These are phyloP conservation scores for Sarcophaga carnaria DNA, from an alignment of 2,888 invertebrate species.

Conservation along the genomic window DNA sequence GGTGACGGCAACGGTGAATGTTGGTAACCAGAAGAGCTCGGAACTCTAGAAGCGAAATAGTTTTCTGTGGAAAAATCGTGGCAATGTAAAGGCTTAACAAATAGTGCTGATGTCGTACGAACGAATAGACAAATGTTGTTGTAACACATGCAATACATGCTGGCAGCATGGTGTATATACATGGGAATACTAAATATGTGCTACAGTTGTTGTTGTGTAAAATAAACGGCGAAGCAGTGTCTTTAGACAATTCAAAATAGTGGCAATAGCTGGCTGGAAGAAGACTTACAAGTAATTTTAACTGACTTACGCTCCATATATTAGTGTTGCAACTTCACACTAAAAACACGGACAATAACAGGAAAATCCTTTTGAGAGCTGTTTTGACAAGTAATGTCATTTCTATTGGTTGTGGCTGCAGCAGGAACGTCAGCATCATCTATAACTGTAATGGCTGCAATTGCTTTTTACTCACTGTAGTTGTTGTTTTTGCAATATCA, in stretches of 20 bases:
- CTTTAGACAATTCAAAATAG: background rate
- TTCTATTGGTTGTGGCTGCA: background rate
- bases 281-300: constrained; percentile 55
- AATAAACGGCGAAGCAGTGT: constrained; percentile 18
- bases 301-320: constrained; percentile 56
- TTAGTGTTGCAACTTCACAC: constrained; percentile 60
- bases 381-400: constrained; percentile 17
- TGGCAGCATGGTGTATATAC: too few relatives aligned
- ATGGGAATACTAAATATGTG: background rate
- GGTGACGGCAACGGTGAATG: too few relatives aligned
- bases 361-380: constrained; percentile 60
- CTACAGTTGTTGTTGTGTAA: background rate
- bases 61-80: background rate
- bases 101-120: too few relatives aligned
- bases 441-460: background rate
- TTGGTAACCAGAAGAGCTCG: too few relatives aligned
- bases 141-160: too few relatives aligned
- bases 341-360: background rate
- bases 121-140: constrained; percentile 1
- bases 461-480: background rate
- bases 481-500: constrained; percentile 1
- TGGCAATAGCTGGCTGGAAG: too few relatives aligned
- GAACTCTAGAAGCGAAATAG: too few relatives aligned
- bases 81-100: constrained; percentile 3
- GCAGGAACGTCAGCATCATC: constrained; percentile 31